Base-by-base conservation (phyloP, 2,888 invertebrate species). In the Disparrhopalites patrizii region DNA sequence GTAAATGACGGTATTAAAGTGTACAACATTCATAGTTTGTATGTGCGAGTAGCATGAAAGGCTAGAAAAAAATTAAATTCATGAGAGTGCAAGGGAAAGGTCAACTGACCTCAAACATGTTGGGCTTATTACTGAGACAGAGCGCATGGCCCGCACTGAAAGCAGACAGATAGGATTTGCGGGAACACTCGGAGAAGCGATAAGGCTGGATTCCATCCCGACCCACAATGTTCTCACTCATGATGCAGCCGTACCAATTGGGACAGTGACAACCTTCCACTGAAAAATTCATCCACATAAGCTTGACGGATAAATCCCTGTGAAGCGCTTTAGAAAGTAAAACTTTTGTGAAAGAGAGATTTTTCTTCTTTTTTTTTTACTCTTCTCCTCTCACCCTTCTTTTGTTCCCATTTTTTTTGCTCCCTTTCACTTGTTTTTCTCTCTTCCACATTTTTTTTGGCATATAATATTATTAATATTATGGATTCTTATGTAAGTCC, bases 231-330 rank as follows among this genome's bases (percentile, higher is more conserved):
- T 90, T 89, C 81, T 92, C 91, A 61, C 91, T 89, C 94, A 94
- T 94, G 79, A 94, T 93, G 81, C 94, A 94, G 69, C 94, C 94
- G 81, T 94, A 93, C 93, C 93, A 94, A 82, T 93, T 93, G 68
- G 89, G 86, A 80, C 94, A 94, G 80, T 87, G 87, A 80, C 94
- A 94, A 79, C 90, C 89, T 77, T 89, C 86, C 71, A 87, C 86
- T 85, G 77, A 28, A 66, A 31, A n/a, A n/a, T n/a, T n/a, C n/a
- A n/a, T n/a, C n/a, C n/a, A n/a, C n/a, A n/a, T n/a, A n/a, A n/a
- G n/a, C n/a, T n/a, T n/a, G n/a, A n/a, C n/a, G n/a, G n/a, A n/a
- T n/a, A n/a, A n/a, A n/a, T n/a, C n/a, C n/a, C n/a, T n/a, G n/a
- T n/a, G n/a, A n/a, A n/a, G n/a, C n/a, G n/a, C n/a, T n/a, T n/a